Percentiles rank a stretch among this genome's conserved stretches.
phyloP scores from a whole-genome alignment of 2,888 invertebrate species.

The Hydroisotoma schaefferi region DNA sequence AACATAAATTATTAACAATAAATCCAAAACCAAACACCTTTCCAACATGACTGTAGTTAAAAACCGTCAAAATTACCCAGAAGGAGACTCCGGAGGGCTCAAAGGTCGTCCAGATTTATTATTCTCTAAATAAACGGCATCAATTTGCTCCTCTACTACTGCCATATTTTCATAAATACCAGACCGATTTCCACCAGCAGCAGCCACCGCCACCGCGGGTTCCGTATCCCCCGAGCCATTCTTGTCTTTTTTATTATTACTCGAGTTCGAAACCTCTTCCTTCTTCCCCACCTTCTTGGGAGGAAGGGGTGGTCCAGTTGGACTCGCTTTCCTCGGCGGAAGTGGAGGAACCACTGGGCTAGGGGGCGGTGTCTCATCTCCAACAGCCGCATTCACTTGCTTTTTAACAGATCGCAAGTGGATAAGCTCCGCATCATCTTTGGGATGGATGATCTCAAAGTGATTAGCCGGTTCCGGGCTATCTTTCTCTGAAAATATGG shows the following conservation, averaged over 20 bases:
- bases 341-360: conserved; percentile 22
- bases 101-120: conserved; percentile 16
- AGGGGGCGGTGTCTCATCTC: conserved; percentile 21
- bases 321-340: conserved; percentile 14
- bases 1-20: too few species aligned
- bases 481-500: conserved; percentile 52
- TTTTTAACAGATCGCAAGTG: conserved; percentile 57
- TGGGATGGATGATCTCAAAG: conserved; percentile 74
- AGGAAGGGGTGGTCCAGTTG: conserved; percentile 20
- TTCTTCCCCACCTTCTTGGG: conserved; percentile 9
- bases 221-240: conserved; percentile 2
- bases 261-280: too few species aligned
- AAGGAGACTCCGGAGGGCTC: conserved; percentile 20
- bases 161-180: conserved; percentile 31
- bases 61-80: too few species aligned
- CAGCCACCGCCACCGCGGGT: neutral
- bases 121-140: conserved; percentile 12
- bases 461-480: conserved; percentile 60
- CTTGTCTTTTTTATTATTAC: neutral
- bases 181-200: conserved; percentile 10
- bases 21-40: too few species aligned
- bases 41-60: too few species aligned
- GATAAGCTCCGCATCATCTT: conserved; percentile 67
- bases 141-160: conserved; percentile 30
- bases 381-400: conserved; percentile 16